Evolutionary conservation across 2,113 vertebrate species (phyloP).

Genomic region (Formicarius rufipectus): DNA sequence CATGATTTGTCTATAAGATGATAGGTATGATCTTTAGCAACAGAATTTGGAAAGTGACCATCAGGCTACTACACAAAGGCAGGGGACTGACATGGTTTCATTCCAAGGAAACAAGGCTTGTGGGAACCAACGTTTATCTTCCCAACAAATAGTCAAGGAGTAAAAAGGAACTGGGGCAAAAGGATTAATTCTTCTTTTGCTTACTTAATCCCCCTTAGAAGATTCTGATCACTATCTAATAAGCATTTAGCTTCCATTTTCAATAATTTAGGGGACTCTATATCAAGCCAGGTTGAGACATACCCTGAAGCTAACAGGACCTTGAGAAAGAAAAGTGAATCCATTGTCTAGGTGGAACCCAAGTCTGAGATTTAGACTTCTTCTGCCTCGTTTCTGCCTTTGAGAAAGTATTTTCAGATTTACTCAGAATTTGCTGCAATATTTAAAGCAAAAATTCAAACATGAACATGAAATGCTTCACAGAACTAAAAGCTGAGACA

Average conservation of each 20-base stretch:
- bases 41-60: neutral
- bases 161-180: neutral
- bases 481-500: neutral
- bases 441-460: neutral
- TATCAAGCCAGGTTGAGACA: neutral
- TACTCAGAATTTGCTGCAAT: neutral
- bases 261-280: neutral
- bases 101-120: neutral
- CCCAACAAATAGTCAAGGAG: neutral
- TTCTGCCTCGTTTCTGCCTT: neutral
- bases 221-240: neutral
- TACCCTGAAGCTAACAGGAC: neutral
- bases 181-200: neutral
- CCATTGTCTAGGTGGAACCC: neutral
- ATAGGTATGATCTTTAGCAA: fast-evolving
- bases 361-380: neutral
- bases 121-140: neutral
- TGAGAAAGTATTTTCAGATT: neutral
- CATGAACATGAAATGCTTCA: neutral
- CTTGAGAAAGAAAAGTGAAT: neutral
- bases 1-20: neutral
- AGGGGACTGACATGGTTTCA: neutral
- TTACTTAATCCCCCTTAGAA: neutral
- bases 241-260: neutral
- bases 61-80: neutral